Conservation (phyloP, 2,113 vertebrate genomes). For the Panurus biarmicus region DNA sequence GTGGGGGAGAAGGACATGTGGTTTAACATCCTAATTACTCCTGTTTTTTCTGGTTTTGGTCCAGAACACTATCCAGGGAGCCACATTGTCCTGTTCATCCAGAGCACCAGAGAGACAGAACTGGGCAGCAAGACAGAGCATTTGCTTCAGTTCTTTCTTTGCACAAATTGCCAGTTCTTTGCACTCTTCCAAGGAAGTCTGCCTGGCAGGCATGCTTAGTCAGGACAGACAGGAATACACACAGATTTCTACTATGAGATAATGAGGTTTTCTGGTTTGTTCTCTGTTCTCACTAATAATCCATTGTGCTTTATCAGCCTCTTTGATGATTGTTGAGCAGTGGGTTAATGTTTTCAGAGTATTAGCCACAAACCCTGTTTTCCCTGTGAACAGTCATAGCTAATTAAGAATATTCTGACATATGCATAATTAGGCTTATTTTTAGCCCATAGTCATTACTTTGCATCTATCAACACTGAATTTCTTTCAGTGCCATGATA, state of each 20-base stretch:
- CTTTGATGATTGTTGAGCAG: not conserved
- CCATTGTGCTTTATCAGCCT: not conserved
- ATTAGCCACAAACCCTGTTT: not conserved
- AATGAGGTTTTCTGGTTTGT: constrained; percentile 3
- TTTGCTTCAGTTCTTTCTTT: not conserved
- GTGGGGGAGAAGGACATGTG: not conserved
- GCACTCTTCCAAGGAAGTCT: not conserved
- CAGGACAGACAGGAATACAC: not conserved
- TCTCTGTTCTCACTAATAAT: not conserved
- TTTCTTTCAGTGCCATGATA: constrained; percentile 14
- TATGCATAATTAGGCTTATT: not conserved
- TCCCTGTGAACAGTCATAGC: not conserved
- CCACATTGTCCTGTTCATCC: not conserved
- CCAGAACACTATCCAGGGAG: not conserved
- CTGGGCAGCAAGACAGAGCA: not conserved
- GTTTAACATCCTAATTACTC: not conserved
- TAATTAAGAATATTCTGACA: not conserved
- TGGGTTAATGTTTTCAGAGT: constrained; percentile 16
- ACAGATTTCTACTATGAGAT: not conserved
- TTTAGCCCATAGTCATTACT: not conserved
- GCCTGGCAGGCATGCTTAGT: not conserved
- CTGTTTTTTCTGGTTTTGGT: not conserved
- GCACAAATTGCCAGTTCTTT: not conserved
- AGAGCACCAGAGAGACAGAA: not conserved
- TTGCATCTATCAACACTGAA: constrained; percentile 6